A percentile compares a stretch with the other conserved stretches of the same genome.
phyloP scores from a whole-genome alignment of 2,113 vertebrate genomes.

The Thomomys bottae region DNA sequence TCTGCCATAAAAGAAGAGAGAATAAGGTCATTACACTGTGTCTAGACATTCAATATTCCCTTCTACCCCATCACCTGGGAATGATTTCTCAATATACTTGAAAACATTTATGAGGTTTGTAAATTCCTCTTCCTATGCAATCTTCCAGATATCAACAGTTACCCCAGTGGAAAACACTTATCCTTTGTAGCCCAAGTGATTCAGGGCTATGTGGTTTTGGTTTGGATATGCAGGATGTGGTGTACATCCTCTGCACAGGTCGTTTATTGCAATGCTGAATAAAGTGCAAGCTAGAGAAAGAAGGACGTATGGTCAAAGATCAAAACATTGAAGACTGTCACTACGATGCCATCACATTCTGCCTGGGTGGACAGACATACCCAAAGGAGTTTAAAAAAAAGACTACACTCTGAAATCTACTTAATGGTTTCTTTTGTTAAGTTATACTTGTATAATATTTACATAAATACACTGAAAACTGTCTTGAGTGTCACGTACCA shows the following conservation, averaged over 20 bases:
- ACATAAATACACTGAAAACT: neutral
- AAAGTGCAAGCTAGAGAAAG: neutral
- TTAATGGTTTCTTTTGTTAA: neutral
- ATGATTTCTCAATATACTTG: neutral
- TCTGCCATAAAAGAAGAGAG: too few relatives aligned
- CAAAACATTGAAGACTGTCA: too few relatives aligned
- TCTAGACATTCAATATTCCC: neutral
- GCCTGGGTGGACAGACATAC: too few relatives aligned
- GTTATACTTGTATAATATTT: slow-evolving; percentile 12
- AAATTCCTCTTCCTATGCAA: neutral
- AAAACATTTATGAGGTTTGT: neutral
- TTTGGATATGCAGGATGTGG: neutral
- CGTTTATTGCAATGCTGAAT: neutral
- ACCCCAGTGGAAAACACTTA: neutral
- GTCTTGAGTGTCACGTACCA: neutral
- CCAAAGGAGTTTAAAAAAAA: neutral
- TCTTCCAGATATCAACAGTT: neutral
- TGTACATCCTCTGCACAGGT: neutral
- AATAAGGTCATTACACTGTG: too few relatives aligned
- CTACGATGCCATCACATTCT: too few relatives aligned
- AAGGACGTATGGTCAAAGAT: neutral
- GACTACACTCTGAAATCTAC: neutral
- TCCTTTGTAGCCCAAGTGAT: neutral
- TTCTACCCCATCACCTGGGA: neutral
- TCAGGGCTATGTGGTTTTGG: neutral